Conservation (phyloP, 2,113 vertebrate genomes). For the Balaeniceps rex region DNA sequence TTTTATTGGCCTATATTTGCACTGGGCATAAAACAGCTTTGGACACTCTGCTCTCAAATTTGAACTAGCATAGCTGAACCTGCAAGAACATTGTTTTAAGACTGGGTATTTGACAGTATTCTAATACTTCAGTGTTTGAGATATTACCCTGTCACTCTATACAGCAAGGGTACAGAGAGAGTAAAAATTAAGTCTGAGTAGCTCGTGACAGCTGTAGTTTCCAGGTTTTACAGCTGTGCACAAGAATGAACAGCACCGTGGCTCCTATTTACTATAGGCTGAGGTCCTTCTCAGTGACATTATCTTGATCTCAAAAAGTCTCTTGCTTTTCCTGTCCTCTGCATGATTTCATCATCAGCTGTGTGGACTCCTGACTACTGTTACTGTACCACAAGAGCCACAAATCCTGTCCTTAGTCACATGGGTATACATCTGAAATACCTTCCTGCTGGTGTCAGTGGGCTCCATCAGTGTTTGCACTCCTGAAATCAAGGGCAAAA, state of each 20-base stretch:
- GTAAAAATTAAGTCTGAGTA: not conserved
- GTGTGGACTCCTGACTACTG: not conserved
- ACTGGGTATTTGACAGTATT: not conserved
- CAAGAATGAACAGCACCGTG: not conserved
- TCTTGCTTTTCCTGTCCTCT: not conserved
- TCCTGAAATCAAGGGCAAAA: not conserved
- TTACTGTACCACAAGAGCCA: not conserved
- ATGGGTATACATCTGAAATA: not conserved
- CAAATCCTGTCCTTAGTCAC: not conserved
- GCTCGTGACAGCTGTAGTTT: not conserved
- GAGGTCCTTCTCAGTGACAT: not conserved
- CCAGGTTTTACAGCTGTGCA: not conserved
- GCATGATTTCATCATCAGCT: not conserved
- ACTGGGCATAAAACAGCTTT: not conserved
- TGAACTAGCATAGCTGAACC: not conserved
- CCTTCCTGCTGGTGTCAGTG: not conserved
- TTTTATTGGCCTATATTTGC: conserved; percentile 30
- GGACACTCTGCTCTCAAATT: not conserved
- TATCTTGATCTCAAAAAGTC: not conserved
- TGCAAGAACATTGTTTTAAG: not conserved
- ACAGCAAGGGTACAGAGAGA: not conserved
- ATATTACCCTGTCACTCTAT: not conserved
- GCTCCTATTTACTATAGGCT: not conserved
- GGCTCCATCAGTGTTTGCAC: not conserved
- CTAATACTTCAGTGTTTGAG: not conserved